phyloP scores from a whole-genome alignment of 2,797 vertebrate species.

The Esox lucius region DNA sequence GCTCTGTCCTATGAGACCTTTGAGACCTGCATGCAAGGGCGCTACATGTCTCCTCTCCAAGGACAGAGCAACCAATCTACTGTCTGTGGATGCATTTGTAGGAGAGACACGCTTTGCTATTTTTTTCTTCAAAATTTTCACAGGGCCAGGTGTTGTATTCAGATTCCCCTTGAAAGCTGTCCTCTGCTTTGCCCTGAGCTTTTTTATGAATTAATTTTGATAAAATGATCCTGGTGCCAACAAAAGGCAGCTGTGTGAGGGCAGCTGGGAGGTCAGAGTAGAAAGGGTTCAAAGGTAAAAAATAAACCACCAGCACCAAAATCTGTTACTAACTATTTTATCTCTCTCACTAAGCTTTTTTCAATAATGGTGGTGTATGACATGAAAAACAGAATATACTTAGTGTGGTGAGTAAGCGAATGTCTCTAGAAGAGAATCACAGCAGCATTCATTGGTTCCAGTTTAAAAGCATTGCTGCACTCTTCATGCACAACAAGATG shows the following conservation, averaged over 20 bases:
- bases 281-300: constrained; percentile 16
- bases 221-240: constrained; percentile 61
- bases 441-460: constrained; percentile 8
- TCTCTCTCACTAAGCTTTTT: neutral
- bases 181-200: constrained; percentile 55
- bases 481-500: constrained; percentile 20
- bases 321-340: neutral
- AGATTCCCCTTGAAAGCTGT: constrained; percentile 70
- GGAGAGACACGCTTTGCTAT: constrained; percentile 36
- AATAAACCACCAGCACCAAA: neutral
- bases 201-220: constrained; percentile 61
- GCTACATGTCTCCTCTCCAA: constrained; percentile 43
- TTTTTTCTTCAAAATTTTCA: constrained; percentile 9
- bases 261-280: constrained; percentile 44
- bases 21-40: neutral
- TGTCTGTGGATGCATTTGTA: constrained; percentile 42
- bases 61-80: constrained; percentile 36
- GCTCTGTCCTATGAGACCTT: neutral
- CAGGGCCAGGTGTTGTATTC: constrained; percentile 65
- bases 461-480: constrained; percentile 7
- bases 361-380: constrained; percentile 2
- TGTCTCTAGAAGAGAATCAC: constrained; percentile 16
- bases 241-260: constrained; percentile 16
- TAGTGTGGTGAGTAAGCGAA: neutral
- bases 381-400: constrained; percentile 10